A percentile compares a stretch with the other conserved stretches of the same genome.
phyloP scores from a whole-genome alignment of 2,888 invertebrate species.

The Sesamia inferens region DNA sequence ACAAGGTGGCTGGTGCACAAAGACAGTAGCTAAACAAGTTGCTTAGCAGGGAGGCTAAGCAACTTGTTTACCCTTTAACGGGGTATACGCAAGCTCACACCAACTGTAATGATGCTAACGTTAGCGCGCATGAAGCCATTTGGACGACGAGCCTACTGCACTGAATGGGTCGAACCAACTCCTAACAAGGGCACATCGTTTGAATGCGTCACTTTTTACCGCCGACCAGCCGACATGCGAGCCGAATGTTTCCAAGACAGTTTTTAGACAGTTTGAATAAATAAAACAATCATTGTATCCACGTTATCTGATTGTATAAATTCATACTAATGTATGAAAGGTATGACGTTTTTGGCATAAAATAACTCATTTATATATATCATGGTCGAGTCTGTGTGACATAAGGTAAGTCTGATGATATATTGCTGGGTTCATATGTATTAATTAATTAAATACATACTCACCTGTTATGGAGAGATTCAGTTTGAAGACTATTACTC shows the following conservation, averaged over 20 bases:
- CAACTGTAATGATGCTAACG: conserved; percentile 53
- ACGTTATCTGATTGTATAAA: conserved; percentile 63
- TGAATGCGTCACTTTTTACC: conserved; percentile 77
- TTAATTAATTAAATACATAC: conserved; percentile 24
- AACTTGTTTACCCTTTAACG: conserved; percentile 37
- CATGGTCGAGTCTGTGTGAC: conserved; percentile 27
- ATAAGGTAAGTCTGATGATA: conserved; percentile 30
- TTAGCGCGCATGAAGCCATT: conserved; percentile 61
- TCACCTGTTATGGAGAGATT: conserved; percentile 2
- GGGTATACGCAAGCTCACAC: conserved; percentile 32
- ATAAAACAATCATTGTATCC: conserved; percentile 83
- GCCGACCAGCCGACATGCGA: conserved; percentile 22
- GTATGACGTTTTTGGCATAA: conserved; percentile 61
- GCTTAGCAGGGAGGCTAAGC: conserved; percentile 3
- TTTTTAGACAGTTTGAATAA: conserved; percentile 81
- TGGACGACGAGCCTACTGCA: conserved; percentile 32
- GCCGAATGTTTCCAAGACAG: conserved; percentile 65
- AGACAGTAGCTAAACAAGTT: conserved; percentile 15
- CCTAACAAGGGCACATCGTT: conserved; percentile 72
- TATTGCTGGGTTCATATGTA: conserved; percentile 11
- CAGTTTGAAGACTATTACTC: conserved; percentile 8
- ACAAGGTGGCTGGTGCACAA: conserved; percentile 13
- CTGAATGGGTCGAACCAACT: conserved; percentile 49
- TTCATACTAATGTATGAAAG: conserved; percentile 62
- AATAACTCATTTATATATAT: conserved; percentile 59